Evolutionary conservation across 2,888 invertebrate genomes (phyloP).

Genomic region (Pseudanteris insignis): DNA sequence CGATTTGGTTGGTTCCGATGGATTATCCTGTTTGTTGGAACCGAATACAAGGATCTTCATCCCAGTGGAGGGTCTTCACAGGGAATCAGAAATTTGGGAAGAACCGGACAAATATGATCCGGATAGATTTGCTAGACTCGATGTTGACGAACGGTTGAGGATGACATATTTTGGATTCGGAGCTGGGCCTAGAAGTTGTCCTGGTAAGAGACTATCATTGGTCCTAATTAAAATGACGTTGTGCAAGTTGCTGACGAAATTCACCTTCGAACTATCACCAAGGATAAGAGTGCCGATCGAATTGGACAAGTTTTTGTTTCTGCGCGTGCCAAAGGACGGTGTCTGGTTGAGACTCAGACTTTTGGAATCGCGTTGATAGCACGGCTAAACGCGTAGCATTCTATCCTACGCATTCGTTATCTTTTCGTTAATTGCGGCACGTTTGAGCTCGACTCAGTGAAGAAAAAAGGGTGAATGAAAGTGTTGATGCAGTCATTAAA

Average conservation of each 20-base stretch:
- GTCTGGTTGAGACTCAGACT: conserved; percentile 46
- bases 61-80: conserved; percentile 50
- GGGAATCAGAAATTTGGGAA: conserved; percentile 49
- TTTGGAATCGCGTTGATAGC: conserved; percentile 3
- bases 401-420: conserved; percentile 13
- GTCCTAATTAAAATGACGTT: conserved; percentile 50
- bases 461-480: conserved; percentile 45
- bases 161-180: conserved; percentile 53
- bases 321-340: conserved; percentile 36
- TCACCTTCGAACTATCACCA: conserved; percentile 49
- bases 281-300: conserved; percentile 50
- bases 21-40: conserved; percentile 42
- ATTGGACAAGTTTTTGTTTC: not conserved
- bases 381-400: conserved; percentile 3
- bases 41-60: conserved; percentile 43
- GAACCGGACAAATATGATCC: conserved; percentile 53
- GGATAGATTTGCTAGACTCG: conserved; percentile 55
- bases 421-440: conserved; percentile 31
- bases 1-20: conserved; percentile 50
- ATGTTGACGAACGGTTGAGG: conserved; percentile 44
- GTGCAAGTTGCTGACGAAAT: conserved; percentile 46
- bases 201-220: conserved; percentile 53
- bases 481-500: conserved; percentile 61
- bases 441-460: conserved; percentile 33
- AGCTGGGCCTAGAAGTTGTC: conserved; percentile 57